Evolutionary conservation across 2,797 vertebrate genomes (phyloP).

Genomic region (Squalus acanthias): DNA sequence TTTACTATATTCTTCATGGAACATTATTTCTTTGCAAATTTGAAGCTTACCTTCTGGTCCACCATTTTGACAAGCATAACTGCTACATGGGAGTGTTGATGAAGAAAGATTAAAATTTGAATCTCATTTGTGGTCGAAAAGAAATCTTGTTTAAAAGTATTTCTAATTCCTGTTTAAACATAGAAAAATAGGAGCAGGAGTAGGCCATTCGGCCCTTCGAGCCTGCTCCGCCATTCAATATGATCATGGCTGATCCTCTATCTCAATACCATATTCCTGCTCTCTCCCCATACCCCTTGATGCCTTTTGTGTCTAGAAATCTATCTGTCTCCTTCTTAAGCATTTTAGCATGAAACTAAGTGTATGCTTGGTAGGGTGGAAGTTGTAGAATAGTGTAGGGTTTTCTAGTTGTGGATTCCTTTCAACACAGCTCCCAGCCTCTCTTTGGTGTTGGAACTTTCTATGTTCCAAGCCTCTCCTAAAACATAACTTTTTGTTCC

Average conservation of each 20-base stretch:
- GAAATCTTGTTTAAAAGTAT: not conserved
- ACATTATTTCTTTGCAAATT: not conserved
- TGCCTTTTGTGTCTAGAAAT: too few species aligned
- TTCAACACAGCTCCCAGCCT: not conserved
- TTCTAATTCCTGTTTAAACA: not conserved
- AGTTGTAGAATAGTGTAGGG: not conserved
- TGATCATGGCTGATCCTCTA: too few species aligned
- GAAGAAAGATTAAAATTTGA: not conserved
- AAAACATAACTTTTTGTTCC: not conserved
- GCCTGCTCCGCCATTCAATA: too few species aligned
- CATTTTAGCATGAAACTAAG: not conserved
- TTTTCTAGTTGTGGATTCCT: not conserved
- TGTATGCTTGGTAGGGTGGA: not conserved
- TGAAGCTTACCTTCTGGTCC: not conserved
- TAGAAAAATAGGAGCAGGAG: too few species aligned
- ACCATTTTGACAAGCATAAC: not conserved
- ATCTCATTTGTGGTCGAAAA: not conserved
- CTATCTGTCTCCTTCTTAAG: too few species aligned
- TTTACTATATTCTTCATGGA: not conserved
- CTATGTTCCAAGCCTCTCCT: not conserved
- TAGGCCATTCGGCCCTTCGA: too few species aligned
- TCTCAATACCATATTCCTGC: too few species aligned
- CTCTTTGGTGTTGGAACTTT: not conserved
- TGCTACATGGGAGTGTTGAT: not conserved
- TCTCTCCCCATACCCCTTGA: too few species aligned